Conservation (phyloP, 1,140 invertebrate genomes). For the Chironomus tepperi region DNA sequence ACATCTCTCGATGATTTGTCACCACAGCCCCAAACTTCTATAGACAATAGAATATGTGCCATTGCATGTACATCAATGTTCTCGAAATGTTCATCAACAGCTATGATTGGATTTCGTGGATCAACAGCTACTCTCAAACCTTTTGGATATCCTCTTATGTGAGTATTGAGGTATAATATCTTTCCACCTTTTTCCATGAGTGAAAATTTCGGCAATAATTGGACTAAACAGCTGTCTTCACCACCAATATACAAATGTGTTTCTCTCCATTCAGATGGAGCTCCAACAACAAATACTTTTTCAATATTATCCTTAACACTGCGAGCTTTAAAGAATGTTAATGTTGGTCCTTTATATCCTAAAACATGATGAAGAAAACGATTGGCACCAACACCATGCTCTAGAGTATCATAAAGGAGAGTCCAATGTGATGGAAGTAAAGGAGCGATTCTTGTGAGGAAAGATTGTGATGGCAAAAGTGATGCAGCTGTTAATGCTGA, state of each 20-base stretch:
- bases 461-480: constrained; percentile 45
- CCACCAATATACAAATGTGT: constrained; percentile 76
- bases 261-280: constrained; percentile 76
- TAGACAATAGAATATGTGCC: constrained; percentile 49
- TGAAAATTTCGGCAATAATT: constrained; percentile 64
- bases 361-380: constrained; percentile 80
- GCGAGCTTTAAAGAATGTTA: constrained; percentile 60
- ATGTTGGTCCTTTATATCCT: constrained; percentile 72
- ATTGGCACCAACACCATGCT: constrained; percentile 78
- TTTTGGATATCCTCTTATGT: constrained; percentile 72
- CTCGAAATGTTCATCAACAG: constrained; percentile 64
- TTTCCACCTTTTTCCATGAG: constrained; percentile 62
- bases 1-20: constrained; percentile 60
- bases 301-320: constrained; percentile 44
- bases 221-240: constrained; percentile 64
- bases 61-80: constrained; percentile 52
- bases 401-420: constrained; percentile 69
- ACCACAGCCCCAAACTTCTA: constrained; percentile 79
- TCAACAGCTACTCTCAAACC: constrained; percentile 74
- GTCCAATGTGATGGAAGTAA: constrained; percentile 71
- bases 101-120: constrained; percentile 61
- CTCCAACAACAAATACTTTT: constrained; percentile 65
- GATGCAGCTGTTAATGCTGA: constrained; percentile 28
- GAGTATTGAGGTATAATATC: constrained; percentile 73
- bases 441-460: constrained; percentile 54